Conservation (phyloP, 2,888 invertebrate genomes). For the Agrotis exclamationis region DNA sequence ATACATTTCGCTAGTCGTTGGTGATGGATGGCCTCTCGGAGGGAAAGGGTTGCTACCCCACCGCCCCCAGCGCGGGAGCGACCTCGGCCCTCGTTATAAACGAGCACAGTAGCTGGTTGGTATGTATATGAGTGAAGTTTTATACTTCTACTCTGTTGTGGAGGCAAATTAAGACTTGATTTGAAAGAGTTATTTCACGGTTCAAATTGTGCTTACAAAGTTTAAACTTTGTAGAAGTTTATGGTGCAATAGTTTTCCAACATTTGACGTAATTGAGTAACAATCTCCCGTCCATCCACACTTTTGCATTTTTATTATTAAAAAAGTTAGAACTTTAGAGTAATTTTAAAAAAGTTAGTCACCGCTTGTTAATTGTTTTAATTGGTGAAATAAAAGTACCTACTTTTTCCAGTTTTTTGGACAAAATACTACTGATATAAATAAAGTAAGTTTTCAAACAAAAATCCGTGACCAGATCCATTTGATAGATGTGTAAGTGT, state of each 20-base stretch:
- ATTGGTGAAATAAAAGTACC: not conserved
- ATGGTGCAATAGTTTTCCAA: no score
- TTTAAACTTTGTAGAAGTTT: not conserved
- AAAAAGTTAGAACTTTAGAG: no score
- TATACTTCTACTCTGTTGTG: slow-evolving; percentile 55
- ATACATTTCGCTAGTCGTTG: slow-evolving; percentile 88
- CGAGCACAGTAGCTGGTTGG: slow-evolving; percentile 61
- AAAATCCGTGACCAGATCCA: not conserved
- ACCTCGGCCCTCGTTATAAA: slow-evolving; percentile 50
- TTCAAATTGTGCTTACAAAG: not conserved
- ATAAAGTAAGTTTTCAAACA: slow-evolving; percentile 1
- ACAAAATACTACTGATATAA: not conserved
- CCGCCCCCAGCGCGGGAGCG: slow-evolving; percentile 44
- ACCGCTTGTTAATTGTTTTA: not conserved
- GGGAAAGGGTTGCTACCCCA: slow-evolving; percentile 83
- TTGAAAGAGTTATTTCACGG: not conserved
- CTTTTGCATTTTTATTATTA: no score
- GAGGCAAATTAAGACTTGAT: slow-evolving; percentile 22
- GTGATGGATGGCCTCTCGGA: slow-evolving; percentile 85
- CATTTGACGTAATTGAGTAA: no score
- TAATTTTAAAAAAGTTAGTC: no score
- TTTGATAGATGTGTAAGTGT: slow-evolving; percentile 38
- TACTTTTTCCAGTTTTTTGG: not conserved
- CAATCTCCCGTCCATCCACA: no score
- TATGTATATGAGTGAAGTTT: slow-evolving; percentile 78